These are phyloP conservation scores for Leptopilina drosophilae DNA, from an alignment of 2,888 invertebrate species.

Conservation along the genomic window DNA sequence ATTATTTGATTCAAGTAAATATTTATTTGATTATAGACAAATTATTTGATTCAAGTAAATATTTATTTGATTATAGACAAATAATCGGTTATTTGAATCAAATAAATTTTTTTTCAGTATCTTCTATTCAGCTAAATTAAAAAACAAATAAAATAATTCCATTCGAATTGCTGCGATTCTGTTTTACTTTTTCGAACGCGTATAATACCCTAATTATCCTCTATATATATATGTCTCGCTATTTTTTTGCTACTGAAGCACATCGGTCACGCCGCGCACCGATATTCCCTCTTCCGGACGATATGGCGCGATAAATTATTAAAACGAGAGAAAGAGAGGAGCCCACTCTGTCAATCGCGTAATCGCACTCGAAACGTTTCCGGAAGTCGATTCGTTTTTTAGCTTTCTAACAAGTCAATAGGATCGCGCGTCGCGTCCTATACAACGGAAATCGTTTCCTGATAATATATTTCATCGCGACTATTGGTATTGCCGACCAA, in stretches of 20 bases:
- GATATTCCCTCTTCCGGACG: constrained; percentile 7
- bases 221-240: too few relatives aligned
- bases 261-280: constrained; percentile 7
- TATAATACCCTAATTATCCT: neutral
- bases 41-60: too few relatives aligned
- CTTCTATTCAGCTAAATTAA: too few relatives aligned
- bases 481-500: neutral
- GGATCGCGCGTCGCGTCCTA: neutral
- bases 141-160: too few relatives aligned
- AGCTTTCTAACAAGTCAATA: constrained; percentile 32
- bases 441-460: constrained; percentile 32
- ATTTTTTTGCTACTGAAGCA: constrained; percentile 3
- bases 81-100: too few relatives aligned
- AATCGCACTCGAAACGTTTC: constrained; percentile 29
- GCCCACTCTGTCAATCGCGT: constrained; percentile 16
- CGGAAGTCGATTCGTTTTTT: constrained; percentile 36
- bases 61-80: too few relatives aligned
- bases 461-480: neutral
- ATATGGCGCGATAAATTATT: constrained; percentile 21
- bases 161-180: neutral
- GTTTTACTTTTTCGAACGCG: too few relatives aligned
- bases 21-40: too few relatives aligned
- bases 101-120: too few relatives aligned
- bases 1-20: too few relatives aligned
- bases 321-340: neutral